phyloP scores from a whole-genome alignment of 1,140 invertebrate species.

The Conopomorpha cramerella region DNA sequence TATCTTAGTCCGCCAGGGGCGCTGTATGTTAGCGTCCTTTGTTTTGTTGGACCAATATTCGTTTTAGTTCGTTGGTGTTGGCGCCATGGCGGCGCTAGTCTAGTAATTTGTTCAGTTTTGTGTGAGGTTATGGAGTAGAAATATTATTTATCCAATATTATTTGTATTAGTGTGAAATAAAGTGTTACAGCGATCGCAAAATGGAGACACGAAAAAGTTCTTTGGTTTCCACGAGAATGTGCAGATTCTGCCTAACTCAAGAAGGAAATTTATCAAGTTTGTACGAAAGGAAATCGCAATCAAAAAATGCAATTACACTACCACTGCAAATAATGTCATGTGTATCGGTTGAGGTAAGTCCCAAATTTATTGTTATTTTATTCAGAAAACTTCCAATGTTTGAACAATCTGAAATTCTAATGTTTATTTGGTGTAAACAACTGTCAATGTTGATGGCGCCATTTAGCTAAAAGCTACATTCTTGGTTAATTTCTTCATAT shows the following conservation, averaged over 20 bases:
- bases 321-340: conserved; percentile 76
- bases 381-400: too few species aligned
- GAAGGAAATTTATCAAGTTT: conserved; percentile 67
- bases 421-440: too few species aligned
- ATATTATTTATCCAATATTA: conserved; percentile 9
- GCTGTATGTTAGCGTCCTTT: conserved; percentile 12
- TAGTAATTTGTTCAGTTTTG: conserved; percentile 3
- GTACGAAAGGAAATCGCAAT: conserved; percentile 62
- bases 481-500: too few species aligned
- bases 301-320: conserved; percentile 65
- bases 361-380: too few species aligned
- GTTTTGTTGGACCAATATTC: conserved; percentile 1
- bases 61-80: conserved; percentile 6
- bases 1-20: conserved; percentile 11
- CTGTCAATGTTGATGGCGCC: too few species aligned
- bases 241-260: conserved; percentile 71
- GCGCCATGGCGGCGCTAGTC: conserved; percentile 14
- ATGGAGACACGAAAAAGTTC: conserved; percentile 67
- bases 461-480: too few species aligned
- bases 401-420: too few species aligned
- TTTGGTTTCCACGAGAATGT: conserved; percentile 66
- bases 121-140: conserved; percentile 31
- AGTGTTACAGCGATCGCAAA: conserved; percentile 9
- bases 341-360: conserved; percentile 73
- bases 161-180: conserved; percentile 10